Percentiles rank a stretch among this genome's conserved stretches.
phyloP scores from a whole-genome alignment of 2,888 invertebrate species.

The Coenonympha arcania region DNA sequence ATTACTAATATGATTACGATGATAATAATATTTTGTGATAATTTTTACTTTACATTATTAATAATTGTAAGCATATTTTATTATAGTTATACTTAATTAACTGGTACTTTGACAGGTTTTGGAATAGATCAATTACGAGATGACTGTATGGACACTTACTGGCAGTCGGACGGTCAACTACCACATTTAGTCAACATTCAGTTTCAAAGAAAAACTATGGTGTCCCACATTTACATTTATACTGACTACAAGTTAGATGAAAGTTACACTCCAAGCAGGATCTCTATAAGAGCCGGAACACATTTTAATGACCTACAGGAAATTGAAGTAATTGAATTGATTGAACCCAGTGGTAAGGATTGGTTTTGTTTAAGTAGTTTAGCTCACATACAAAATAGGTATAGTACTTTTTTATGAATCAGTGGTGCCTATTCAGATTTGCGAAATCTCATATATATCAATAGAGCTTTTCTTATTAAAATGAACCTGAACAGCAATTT shows the following conservation, averaged over 20 bases:
- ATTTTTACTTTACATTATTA: too few species aligned
- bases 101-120: conserved; percentile 79
- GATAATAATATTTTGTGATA: too few species aligned
- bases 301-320: conserved; percentile 98
- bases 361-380: neutral
- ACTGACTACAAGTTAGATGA: conserved; percentile 99
- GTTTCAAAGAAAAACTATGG: conserved; percentile 94
- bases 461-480: too few species aligned
- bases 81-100: neutral
- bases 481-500: too few species aligned
- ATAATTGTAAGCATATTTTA: neutral
- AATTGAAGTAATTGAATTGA: conserved; percentile 92
- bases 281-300: conserved; percentile 93
- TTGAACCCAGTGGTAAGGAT: conserved; percentile 86
- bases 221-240: conserved; percentile 96
- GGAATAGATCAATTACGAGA: conserved; percentile 97
- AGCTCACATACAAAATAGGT: too few species aligned
- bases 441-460: too few species aligned
- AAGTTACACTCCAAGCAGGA: conserved; percentile 97
- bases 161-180: conserved; percentile 99
- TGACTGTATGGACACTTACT: conserved; percentile 96
- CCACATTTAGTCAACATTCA: conserved; percentile 98
- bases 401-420: too few species aligned
- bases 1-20: too few species aligned
- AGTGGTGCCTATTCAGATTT: neutral